Conservation (phyloP, 1,140 invertebrate genomes). For the Cryptotermes secundus region DNA sequence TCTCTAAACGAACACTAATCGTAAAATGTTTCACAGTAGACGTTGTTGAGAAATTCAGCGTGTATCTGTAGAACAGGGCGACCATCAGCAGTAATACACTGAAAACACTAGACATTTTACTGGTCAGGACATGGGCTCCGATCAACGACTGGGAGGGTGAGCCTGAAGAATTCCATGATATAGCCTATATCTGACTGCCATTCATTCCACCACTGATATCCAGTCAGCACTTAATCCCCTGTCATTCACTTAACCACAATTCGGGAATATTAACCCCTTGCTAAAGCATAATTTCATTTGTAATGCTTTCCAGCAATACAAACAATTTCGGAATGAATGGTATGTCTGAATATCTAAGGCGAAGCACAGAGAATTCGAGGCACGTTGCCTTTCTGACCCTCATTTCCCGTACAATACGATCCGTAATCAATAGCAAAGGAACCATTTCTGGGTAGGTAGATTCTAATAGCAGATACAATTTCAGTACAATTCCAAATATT, state of each 20-base stretch:
- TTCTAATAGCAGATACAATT: constrained; percentile 12
- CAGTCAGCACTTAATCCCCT: neutral
- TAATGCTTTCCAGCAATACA: constrained; percentile 1
- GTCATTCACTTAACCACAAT: neutral
- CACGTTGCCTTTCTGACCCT: neutral
- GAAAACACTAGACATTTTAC: too few species aligned
- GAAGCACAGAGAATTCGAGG: neutral
- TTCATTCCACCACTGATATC: constrained; percentile 1
- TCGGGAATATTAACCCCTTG: neutral
- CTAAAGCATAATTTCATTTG: neutral
- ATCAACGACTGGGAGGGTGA: too few species aligned
- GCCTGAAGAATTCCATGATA: too few species aligned
- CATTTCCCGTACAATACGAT: neutral
- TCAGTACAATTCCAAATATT: constrained; percentile 15
- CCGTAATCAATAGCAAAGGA: constrained; percentile 5
- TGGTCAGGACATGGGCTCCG: too few species aligned
- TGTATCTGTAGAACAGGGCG: too few species aligned
- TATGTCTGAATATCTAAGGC: constrained; percentile 19
- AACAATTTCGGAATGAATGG: neutral
- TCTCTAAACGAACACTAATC: too few species aligned
- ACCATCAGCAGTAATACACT: too few species aligned
- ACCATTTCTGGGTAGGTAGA: neutral
- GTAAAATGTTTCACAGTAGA: too few species aligned
- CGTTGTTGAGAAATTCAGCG: too few species aligned
- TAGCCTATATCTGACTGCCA: too few species aligned